These are phyloP conservation scores for Aphyosemion australe DNA, from an alignment of 2,113 vertebrate species.

Conservation along the genomic window DNA sequence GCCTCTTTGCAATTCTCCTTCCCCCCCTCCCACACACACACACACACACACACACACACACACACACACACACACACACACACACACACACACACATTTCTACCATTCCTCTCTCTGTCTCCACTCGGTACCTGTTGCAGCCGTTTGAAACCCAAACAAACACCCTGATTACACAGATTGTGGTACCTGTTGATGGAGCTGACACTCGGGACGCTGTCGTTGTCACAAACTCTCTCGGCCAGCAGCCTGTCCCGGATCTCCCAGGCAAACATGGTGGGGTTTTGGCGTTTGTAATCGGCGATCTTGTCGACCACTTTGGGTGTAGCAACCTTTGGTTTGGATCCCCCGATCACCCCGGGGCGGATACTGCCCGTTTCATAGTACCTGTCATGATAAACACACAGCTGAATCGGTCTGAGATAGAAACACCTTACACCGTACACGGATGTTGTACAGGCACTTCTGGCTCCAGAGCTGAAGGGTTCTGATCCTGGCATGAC, in stretches of 20 bases:
- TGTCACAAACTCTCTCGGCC: slow-evolving; percentile 96
- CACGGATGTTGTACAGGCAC: background rate
- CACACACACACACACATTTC: slow-evolving; percentile 14
- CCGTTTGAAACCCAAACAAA: slow-evolving; percentile 25
- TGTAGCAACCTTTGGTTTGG: slow-evolving; percentile 99
- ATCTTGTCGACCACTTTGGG: slow-evolving; percentile 99
- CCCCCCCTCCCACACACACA: slow-evolving; percentile 20
- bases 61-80: slow-evolving; percentile 15
- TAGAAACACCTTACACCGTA: background rate
- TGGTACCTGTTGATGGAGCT: slow-evolving; percentile 98
- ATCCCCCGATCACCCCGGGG: slow-evolving; percentile 98
- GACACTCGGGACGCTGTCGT: slow-evolving; percentile 98
- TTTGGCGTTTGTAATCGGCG: slow-evolving; percentile 99
- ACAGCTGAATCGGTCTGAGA: background rate
- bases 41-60: slow-evolving; percentile 14
- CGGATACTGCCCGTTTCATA: slow-evolving; percentile 99
- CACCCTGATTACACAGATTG: slow-evolving; percentile 11
- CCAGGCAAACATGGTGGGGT: slow-evolving; percentile 99
- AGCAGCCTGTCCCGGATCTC: slow-evolving; percentile 98
- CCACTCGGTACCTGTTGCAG: slow-evolving; percentile 52
- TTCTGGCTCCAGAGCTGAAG: background rate
- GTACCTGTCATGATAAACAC: slow-evolving; percentile 82
- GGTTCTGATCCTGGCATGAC: background rate
- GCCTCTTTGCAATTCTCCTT: slow-evolving; percentile 60
- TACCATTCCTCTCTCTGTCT: slow-evolving; percentile 27